Percentiles rank a stretch among this genome's conserved stretches.
Conservation (phyloP, 2,888 invertebrate genomes). For the Heliconius aoede region DNA sequence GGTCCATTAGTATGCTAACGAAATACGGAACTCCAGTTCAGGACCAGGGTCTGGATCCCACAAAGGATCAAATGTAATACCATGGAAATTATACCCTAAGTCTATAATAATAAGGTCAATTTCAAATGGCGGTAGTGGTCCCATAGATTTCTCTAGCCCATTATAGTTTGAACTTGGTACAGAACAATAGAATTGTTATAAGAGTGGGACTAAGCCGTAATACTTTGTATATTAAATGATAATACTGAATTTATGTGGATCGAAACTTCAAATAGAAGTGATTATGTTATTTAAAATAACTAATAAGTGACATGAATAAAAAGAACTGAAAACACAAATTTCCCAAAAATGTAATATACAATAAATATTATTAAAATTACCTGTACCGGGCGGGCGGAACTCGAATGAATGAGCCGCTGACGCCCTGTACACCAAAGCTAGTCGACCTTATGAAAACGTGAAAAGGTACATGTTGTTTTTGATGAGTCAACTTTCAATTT, state of each 20-base stretch:
- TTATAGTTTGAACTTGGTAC: slow-evolving; percentile 40
- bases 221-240: slow-evolving; percentile 20
- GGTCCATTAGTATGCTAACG: slow-evolving; percentile 70
- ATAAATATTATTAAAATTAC: too few species aligned
- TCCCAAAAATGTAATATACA: too few species aligned
- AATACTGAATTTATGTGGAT: slow-evolving; percentile 15
- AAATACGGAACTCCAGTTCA: slow-evolving; percentile 49
- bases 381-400: too few species aligned
- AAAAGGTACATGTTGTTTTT: too few species aligned
- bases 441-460: too few species aligned
- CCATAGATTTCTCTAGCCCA: slow-evolving; percentile 35
- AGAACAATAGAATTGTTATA: slow-evolving; percentile 43
- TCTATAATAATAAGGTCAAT: neutral
- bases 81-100: slow-evolving; percentile 26
- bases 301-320: neutral
- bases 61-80: slow-evolving; percentile 17
- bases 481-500: too few species aligned
- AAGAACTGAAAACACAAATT: too few species aligned
- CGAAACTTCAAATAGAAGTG: neutral
- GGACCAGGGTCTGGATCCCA: slow-evolving; percentile 44
- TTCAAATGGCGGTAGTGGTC: neutral
- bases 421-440: too few species aligned
- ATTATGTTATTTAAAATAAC: neutral
- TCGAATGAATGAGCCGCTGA: too few species aligned
- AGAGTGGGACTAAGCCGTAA: slow-evolving; percentile 24